phyloP scores from a whole-genome alignment of 2,113 vertebrate species.

The Vombatus ursinus region DNA sequence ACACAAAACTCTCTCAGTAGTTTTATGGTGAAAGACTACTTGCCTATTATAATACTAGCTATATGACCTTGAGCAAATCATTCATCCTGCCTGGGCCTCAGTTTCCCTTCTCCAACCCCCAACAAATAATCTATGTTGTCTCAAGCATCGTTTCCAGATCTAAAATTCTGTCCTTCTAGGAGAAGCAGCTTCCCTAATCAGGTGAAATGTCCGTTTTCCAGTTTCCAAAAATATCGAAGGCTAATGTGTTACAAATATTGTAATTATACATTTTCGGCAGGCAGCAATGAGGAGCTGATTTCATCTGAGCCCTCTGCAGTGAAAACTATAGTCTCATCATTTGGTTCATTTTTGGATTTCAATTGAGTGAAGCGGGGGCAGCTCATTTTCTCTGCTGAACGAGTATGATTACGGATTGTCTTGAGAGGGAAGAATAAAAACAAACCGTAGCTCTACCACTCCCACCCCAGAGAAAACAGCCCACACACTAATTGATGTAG shows the following conservation, averaged over 20 bases:
- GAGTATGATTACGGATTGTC: slow-evolving; percentile 48
- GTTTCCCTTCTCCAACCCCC: slow-evolving; percentile 19
- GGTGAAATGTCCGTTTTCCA: slow-evolving; percentile 35
- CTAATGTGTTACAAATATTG: slow-evolving; percentile 64
- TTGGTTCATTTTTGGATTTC: slow-evolving; percentile 61
- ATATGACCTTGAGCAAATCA: slow-evolving; percentile 41
- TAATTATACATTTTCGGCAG: slow-evolving; percentile 46
- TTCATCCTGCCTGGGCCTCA: slow-evolving; percentile 31
- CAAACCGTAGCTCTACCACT: slow-evolving; percentile 37
- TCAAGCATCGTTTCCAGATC: slow-evolving; percentile 16
- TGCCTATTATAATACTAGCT: background rate
- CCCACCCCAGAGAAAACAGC: slow-evolving; percentile 38
- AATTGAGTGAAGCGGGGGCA: slow-evolving; percentile 26
- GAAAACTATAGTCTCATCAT: slow-evolving; percentile 63
- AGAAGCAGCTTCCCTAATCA: background rate
- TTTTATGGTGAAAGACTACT: slow-evolving; percentile 4
- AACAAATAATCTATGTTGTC: slow-evolving; percentile 21
- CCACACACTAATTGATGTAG: slow-evolving; percentile 36
- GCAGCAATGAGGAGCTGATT: slow-evolving; percentile 57
- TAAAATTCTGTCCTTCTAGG: slow-evolving; percentile 12
- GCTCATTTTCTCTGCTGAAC: slow-evolving; percentile 59
- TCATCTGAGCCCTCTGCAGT: slow-evolving; percentile 60
- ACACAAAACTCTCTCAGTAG: slow-evolving; percentile 34
- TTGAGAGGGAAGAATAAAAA: slow-evolving; percentile 63
- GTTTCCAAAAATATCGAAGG: slow-evolving; percentile 51